Conservation (phyloP, 2,888 invertebrate species). For the Disparrhopalites patrizii region DNA sequence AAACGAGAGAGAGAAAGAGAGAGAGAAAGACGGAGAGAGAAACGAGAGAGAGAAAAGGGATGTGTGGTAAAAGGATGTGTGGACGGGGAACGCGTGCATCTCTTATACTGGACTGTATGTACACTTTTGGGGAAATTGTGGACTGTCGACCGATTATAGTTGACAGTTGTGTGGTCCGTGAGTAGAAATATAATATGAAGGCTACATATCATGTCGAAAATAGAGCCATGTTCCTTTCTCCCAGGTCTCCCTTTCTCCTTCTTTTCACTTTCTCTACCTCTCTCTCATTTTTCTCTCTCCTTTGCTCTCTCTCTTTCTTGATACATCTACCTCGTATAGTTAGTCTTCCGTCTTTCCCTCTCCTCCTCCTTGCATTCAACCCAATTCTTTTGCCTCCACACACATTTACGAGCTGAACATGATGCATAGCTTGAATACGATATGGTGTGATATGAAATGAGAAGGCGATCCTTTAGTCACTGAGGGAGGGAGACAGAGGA, state of each 20-base stretch:
- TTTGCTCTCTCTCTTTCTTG: neutral
- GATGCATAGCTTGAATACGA: neutral
- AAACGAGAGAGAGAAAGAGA: no score
- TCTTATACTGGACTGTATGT: no score
- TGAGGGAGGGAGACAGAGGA: neutral
- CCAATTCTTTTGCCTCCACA: no score
- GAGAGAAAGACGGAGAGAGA: no score
- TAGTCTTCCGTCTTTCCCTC: no score
- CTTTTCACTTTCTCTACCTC: neutral
- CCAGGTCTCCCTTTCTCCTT: neutral
- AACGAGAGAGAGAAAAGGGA: neutral
- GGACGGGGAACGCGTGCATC: no score
- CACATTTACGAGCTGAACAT: neutral
- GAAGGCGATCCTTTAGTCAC: no score
- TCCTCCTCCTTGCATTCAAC: no score
- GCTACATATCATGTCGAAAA: constrained; percentile 8
- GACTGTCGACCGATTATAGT: no score
- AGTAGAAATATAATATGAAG: neutral
- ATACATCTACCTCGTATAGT: neutral
- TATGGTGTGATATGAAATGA: neutral
- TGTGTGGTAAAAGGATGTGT: neutral
- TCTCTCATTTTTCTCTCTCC: neutral
- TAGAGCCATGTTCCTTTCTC: neutral
- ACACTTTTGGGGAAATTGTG: no score
- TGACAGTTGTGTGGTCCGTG: no score